Conservation (phyloP, 1,140 invertebrate genomes). For the Bombus polaris region DNA sequence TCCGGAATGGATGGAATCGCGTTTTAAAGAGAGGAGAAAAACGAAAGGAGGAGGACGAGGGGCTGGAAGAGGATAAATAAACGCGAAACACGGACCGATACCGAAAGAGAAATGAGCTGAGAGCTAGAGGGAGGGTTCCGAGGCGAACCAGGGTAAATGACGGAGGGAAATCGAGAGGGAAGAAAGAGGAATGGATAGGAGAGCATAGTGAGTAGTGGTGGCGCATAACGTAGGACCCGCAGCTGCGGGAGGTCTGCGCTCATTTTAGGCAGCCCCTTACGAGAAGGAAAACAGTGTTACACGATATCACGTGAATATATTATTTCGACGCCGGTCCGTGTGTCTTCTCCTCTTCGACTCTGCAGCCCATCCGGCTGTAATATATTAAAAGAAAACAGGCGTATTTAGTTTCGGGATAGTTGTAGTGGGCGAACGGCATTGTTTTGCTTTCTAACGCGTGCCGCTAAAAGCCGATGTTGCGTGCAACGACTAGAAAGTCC, state of each 20-base stretch:
- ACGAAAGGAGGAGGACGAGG: background rate
- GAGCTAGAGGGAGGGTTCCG: background rate
- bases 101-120: background rate
- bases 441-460: constrained; percentile 1
- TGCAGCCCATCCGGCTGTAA: background rate
- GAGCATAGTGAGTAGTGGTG: constrained; percentile 11
- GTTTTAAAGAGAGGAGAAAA: background rate
- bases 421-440: background rate
- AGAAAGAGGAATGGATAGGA: constrained; percentile 5
- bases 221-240: constrained; percentile 28
- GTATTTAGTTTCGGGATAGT: constrained; percentile 6
- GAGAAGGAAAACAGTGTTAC: constrained; percentile 43
- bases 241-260: constrained; percentile 47
- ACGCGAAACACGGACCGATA: constrained; percentile 24
- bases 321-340: constrained; percentile 4
- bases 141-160: background rate
- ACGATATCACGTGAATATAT: constrained; percentile 47
- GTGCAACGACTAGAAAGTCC: background rate
- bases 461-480: constrained; percentile 7
- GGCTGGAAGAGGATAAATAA: constrained; percentile 27
- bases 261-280: constrained; percentile 40
- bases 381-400: constrained; percentile 40
- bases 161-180: constrained; percentile 25
- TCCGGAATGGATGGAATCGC: background rate
- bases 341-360: constrained; percentile 16